Base-by-base conservation (phyloP, 2,113 vertebrate genomes). In the Pica pica region DNA sequence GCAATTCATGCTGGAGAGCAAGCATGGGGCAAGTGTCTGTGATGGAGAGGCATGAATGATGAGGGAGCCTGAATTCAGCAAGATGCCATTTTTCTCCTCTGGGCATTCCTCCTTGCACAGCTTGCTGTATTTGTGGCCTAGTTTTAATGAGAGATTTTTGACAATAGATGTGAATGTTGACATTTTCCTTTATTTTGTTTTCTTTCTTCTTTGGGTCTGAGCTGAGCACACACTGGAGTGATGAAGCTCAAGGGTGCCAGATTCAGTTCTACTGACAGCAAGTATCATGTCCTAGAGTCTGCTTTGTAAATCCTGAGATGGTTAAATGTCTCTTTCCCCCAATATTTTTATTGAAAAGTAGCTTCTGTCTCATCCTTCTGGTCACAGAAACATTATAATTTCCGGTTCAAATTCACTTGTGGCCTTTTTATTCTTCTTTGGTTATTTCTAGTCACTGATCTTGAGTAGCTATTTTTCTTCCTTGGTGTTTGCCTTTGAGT, bases 111-210 rank as follows among this genome's bases (percentile, higher is more conserved):
- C 31, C 81, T 59, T 59, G 52, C 76, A 47, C 68, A 81, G 76
- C 80, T 83, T 74, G 42, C 68, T 83, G 69, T 4, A 16, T 68
- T 75, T 81, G 33, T 89, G 80, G 80, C 73, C 83, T 68, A 73
- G 57, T 89, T 96, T 92, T 95, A 92, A 84, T 75, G 77, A 89
- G 80, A 59, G 16, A 11, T 64, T 93, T 95, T 87, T 94, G 80
- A 95, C 87, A 76, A 76, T 39, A 37, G 22, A 68, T 85, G 64
- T 64, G 61, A 75, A 74, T 31, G 41, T 37, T 91, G 93, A 64
- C 77, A 52, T 84, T 84, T 92, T 44, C 8, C 20, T 75, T 18
- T 39, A 3, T 64, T 70, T 80, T n/a, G 1, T 33, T 73, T 59
- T 64, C 44, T 67, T 47, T 35, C 9, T 53, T 17, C 22, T 55